phyloP scores from a whole-genome alignment of 2,113 vertebrate species.

The human region DNA sequence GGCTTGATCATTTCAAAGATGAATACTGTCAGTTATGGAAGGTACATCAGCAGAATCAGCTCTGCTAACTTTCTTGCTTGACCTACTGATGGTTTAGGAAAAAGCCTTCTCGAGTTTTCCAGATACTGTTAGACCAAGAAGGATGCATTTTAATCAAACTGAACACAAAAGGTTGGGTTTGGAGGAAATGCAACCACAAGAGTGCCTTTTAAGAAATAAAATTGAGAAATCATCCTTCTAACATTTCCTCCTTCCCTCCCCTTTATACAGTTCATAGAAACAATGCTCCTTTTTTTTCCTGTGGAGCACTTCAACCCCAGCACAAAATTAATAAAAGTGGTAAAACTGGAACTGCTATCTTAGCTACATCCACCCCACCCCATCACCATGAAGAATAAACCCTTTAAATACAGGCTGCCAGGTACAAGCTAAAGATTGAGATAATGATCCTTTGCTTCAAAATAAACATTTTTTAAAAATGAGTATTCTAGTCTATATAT shows the following conservation, averaged over 20 bases:
- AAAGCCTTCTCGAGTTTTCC: background rate
- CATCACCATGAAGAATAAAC: background rate
- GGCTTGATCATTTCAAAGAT: constrained; percentile 14
- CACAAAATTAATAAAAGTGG: constrained; percentile 28
- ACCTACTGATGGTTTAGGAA: background rate
- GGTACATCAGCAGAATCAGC: background rate
- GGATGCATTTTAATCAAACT: background rate
- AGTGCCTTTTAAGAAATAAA: constrained; percentile 57
- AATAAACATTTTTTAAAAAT: constrained; percentile 32
- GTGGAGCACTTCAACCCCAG: background rate
- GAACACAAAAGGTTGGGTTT: background rate
- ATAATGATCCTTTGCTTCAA: constrained; percentile 51
- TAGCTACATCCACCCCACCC: background rate
- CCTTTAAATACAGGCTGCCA: background rate
- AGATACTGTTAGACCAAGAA: background rate
- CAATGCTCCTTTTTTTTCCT: constrained; percentile 44
- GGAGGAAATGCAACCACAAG: background rate
- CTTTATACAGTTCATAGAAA: background rate
- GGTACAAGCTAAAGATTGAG: background rate
- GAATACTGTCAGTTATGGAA: background rate
- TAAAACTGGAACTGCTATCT: constrained; percentile 44
- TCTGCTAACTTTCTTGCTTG: background rate
- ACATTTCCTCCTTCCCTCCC: constrained; percentile 53
- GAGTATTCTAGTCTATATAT: background rate
- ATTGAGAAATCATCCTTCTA: constrained; percentile 49